Conservation (phyloP, 1,140 invertebrate species). For the Brachionus sp. region DNA sequence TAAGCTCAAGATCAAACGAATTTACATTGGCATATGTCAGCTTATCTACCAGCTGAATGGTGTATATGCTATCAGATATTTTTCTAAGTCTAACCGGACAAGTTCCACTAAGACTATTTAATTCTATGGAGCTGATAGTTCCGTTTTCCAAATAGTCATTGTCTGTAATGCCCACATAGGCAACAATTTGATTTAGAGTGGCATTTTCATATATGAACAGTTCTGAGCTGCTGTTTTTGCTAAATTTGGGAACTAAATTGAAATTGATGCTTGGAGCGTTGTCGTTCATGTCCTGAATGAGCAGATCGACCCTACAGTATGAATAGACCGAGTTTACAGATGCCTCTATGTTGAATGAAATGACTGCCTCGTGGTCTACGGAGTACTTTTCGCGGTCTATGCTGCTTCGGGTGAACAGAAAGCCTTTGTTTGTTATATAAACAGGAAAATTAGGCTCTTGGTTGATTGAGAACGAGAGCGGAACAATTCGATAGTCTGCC, state of each 20-base stretch:
- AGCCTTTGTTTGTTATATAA: not conserved
- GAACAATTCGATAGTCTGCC: not conserved
- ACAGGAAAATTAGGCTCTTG: not conserved
- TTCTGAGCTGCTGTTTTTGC: not conserved
- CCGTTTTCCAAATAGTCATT: slow-evolving; percentile 3
- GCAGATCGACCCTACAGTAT: not conserved
- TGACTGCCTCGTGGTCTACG: not conserved
- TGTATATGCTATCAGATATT: not conserved
- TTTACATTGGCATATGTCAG: not conserved
- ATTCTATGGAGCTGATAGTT: slow-evolving; percentile 21
- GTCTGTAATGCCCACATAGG: slow-evolving; percentile 15
- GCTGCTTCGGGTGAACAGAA: not conserved
- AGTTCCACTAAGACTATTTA: not conserved
- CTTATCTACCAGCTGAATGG: not conserved
- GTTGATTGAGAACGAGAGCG: not conserved
- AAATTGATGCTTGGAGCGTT: not conserved
- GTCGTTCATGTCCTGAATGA: slow-evolving; percentile 16
- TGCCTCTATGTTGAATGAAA: slow-evolving; percentile 1
- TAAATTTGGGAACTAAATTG: not conserved
- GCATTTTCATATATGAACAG: not conserved
- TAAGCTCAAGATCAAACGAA: not conserved
- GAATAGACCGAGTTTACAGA: not conserved
- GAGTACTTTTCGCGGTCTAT: slow-evolving; percentile 25
- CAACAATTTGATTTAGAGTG: slow-evolving; percentile 18
- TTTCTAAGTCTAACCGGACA: not conserved